Evolutionary conservation across 23 tunicate species (phyloP).

Genomic region (Styela plicata): DNA sequence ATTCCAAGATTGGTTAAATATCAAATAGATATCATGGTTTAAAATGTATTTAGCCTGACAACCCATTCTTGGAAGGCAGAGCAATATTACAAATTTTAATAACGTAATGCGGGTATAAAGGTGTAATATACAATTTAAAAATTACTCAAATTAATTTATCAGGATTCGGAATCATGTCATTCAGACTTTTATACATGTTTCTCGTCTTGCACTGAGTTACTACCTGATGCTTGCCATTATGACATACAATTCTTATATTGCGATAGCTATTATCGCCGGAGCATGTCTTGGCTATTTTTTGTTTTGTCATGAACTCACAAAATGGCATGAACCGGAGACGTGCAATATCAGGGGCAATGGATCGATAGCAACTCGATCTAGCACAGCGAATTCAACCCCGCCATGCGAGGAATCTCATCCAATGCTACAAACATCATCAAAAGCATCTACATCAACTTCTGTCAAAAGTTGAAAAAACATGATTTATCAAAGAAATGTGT

Average conservation of each 20-base stretch:
- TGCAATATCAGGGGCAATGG: neutral
- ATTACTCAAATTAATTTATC: no score
- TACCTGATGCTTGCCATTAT: conserved; percentile 69
- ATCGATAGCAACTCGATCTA: neutral
- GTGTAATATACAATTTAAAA: no score
- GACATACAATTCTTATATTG: conserved; percentile 75
- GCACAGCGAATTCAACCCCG: conserved; percentile 3
- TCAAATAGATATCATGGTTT: no score
- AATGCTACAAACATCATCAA: neutral
- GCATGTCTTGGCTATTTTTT: conserved; percentile 68
- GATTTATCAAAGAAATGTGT: no score
- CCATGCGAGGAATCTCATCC: conserved; percentile 16
- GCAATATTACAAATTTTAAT: neutral
- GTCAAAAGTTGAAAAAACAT: no score
- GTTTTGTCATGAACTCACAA: conserved; percentile 44
- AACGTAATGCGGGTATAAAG: no score
- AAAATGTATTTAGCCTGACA: no score
- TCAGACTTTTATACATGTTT: conserved; percentile 56
- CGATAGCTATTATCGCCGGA: conserved; percentile 45
- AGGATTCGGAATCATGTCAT: conserved; percentile 69
- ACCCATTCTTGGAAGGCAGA: neutral
- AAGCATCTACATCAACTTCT: neutral
- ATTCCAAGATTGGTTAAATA: neutral
- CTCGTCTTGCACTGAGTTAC: conserved; percentile 46
- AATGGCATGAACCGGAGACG: neutral